Evolutionary conservation across 2,113 vertebrate genomes (phyloP), one percentile per base, ranked within the genome.

Genomic region (Pongo pygmaeus): DNA sequence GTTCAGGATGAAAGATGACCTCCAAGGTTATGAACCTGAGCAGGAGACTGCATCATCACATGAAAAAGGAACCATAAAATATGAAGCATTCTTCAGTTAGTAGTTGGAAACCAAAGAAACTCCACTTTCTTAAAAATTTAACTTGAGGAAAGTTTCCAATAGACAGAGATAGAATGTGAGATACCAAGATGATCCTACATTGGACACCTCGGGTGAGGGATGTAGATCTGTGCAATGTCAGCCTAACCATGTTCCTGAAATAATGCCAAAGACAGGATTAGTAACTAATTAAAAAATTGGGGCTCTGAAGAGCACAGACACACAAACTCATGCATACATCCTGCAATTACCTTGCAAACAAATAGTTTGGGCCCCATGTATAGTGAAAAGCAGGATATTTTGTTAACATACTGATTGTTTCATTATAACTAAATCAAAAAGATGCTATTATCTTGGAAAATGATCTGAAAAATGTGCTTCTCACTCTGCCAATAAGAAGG

Each of bases 1-100:
- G 97, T 98, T 98, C 98, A 98, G 97, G 98, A 99, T 99, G 98
- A 99, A 99, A 99, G 98, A 99, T 98, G 98, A 98, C 98, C 0
- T 59, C 97, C 97, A 98, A 98, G 98, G 98, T 98, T 98, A 98
- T 97, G 98, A 99, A 98, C 98, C 97, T 98, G 98, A 97, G 96
- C 96, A 97, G 97, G 97, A 98, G 95, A 96, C 98, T 96, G 92
- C 96, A 98, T 96, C 97, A 97, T 97, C 97, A 95, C 97, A 98
- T 98, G 98, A 98, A 98, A 98, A 98, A 78, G 77, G 57, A 98
- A 97, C 91, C 97, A 96, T 93, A 91, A 98, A 97, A 96, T 94
- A 98, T 84, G 86, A 98, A 95, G 95, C 98, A 98, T 98, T 97
- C 98, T 98, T 98, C 97, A 97, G 97, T 97, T 70, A 35, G 40